Evolutionary conservation across 2,113 vertebrate species (phyloP).

Genomic region (Tetrax tetrax): DNA sequence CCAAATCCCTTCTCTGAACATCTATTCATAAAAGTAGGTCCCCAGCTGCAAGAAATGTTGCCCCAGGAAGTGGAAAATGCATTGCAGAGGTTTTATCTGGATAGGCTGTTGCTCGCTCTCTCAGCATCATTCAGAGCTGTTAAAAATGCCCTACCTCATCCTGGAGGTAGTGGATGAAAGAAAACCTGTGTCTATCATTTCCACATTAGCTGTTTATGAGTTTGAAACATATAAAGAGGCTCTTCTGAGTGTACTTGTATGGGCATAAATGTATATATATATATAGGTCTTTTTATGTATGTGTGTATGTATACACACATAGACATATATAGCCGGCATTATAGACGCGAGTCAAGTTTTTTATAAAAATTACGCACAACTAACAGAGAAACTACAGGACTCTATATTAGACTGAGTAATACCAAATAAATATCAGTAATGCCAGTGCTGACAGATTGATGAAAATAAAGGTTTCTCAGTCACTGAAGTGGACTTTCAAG

Average conservation of each 20-base stretch:
- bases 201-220: background rate
- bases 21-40: slow-evolving; percentile 42
- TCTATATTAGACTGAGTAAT: background rate
- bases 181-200: background rate
- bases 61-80: slow-evolving; percentile 17
- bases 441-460: background rate
- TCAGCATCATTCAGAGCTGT: background rate
- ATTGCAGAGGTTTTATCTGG: slow-evolving; percentile 11
- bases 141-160: background rate
- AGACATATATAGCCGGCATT: background rate
- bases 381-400: background rate
- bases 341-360: background rate
- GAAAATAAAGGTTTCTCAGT: background rate
- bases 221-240: background rate
- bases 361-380: background rate
- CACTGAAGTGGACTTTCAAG: background rate
- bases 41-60: background rate
- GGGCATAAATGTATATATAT: background rate
- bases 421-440: background rate
- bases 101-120: background rate
- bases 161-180: background rate
- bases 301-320: background rate
- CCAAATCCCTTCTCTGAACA: slow-evolving; percentile 7
- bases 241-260: background rate
- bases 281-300: background rate